Conservation (phyloP, 1,140 invertebrate genomes). For the Arion vulgaris region DNA sequence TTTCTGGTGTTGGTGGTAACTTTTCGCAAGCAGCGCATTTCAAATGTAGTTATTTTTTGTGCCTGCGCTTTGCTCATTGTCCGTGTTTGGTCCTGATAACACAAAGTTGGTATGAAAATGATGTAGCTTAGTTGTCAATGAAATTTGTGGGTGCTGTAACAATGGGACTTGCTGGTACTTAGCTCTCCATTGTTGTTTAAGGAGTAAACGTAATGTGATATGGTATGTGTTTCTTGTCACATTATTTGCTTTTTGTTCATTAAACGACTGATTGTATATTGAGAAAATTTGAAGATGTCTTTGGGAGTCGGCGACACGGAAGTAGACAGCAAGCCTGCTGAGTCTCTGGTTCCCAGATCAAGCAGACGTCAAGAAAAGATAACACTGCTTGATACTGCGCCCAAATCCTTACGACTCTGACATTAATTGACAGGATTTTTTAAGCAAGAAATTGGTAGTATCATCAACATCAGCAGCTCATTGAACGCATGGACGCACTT, state of each 20-base stretch:
- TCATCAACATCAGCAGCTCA: not conserved
- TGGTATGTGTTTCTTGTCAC: no score
- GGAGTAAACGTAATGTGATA: no score
- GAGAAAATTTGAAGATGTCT: not conserved
- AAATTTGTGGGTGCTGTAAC: no score
- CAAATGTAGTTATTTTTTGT: no score
- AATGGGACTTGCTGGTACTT: no score
- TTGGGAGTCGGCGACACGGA: not conserved
- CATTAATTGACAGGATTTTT: conserved; percentile 10
- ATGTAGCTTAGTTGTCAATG: no score
- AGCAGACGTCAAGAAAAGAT: not conserved
- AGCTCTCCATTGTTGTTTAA: no score
- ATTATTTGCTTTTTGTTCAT: not conserved
- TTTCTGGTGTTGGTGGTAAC: no score
- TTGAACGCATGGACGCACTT: not conserved
- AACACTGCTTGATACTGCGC: conserved; percentile 6
- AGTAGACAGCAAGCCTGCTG: not conserved
- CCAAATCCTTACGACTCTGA: not conserved
- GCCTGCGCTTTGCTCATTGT: no score
- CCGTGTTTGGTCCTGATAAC: no score
- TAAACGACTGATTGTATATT: not conserved
- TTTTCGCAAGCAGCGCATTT: no score
- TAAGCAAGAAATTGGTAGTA: not conserved
- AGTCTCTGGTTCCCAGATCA: not conserved
- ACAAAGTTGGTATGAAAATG: no score